A percentile compares a stretch with the other conserved stretches of the same genome.
These are phyloP conservation scores for Polydesmus complanatus DNA, from an alignment of 2,888 invertebrate species.

Conservation along the genomic window DNA sequence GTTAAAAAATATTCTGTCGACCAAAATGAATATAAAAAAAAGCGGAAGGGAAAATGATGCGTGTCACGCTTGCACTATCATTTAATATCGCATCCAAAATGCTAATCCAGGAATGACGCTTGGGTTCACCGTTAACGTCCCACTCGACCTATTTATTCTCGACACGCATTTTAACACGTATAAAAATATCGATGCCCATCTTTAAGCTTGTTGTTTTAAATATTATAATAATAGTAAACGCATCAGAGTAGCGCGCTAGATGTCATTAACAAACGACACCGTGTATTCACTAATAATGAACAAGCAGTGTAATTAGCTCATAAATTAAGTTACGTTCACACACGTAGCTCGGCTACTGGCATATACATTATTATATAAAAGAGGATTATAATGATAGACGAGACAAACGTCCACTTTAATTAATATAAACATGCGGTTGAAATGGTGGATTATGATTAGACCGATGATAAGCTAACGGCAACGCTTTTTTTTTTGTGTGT, in stretches of 20 bases:
- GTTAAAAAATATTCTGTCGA: too few relatives aligned
- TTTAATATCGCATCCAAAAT: neutral
- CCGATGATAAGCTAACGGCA: too few relatives aligned
- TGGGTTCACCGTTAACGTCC: neutral
- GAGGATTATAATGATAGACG: neutral
- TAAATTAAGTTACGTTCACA: constrained; percentile 4
- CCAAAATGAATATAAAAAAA: neutral
- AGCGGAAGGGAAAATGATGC: neutral
- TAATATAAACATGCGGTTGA: neutral
- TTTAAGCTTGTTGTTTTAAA: neutral
- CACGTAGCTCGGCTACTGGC: neutral
- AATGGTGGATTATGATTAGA: too few relatives aligned
- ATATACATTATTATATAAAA: neutral
- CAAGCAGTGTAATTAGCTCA: constrained; percentile 7
- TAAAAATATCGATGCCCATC: neutral
- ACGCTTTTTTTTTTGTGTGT: too few relatives aligned
- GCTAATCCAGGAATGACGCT: neutral
- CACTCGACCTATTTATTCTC: neutral
- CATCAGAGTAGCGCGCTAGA: neutral
- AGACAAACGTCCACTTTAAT: neutral
- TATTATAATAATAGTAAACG: neutral
- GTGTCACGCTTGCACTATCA: neutral
- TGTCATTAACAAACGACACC: constrained; percentile 8
- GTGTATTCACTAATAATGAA: constrained; percentile 4
- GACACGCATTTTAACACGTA: neutral